Base-by-base conservation (phyloP, 2,888 invertebrate genomes). In the Folsomia manolachei region DNA sequence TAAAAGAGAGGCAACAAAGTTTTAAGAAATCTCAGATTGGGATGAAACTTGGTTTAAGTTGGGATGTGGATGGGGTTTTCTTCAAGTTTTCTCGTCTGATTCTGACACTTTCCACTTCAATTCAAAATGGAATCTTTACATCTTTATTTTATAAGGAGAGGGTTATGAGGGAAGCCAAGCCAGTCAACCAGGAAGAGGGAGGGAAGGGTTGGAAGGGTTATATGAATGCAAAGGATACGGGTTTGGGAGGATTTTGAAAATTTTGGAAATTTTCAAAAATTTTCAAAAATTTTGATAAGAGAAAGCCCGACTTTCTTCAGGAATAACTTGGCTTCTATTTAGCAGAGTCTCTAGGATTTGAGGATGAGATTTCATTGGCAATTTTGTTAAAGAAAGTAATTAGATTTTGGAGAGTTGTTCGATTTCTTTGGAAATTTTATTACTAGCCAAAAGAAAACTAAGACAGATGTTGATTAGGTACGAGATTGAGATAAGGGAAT, bases 91-190 rank as follows among this genome's bases (percentile, higher is more conserved):
- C 39, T 39, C 39, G 14, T 56, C 56, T 56, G 56, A 21, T 21
- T 56, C 56, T 56, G 56, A 56, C 56, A 56, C 56, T 56, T 56
- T 39, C 39, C 39, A 39, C 39, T 39, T 39, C 39, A 39, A 39
- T 39, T 39, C 39, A 39, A 39, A 39, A 4, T 39, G 7, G 7
- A 39, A 39, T 39, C 39, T 39, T 14, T 39, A 14, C 39, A 39
- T 39, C 39, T 39, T 39, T 39, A 39, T 39, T 39, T 39, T 39
- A n/a, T n/a, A n/a, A n/a, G n/a, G 39, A 39, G 39, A 39, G 39
- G 14, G n/a, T n/a, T n/a, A n/a, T n/a, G 39, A 39, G 39, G 14
- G 39, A 39, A 14, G 14, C 39, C 7, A 39, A 39, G 39, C 39
- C 4, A 39, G 7, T 39, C 7, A 39, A 39, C 39, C 39, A 39